These are phyloP conservation scores for Apamea crenata DNA, from an alignment of 2,888 invertebrate genomes.

Conservation along the genomic window DNA sequence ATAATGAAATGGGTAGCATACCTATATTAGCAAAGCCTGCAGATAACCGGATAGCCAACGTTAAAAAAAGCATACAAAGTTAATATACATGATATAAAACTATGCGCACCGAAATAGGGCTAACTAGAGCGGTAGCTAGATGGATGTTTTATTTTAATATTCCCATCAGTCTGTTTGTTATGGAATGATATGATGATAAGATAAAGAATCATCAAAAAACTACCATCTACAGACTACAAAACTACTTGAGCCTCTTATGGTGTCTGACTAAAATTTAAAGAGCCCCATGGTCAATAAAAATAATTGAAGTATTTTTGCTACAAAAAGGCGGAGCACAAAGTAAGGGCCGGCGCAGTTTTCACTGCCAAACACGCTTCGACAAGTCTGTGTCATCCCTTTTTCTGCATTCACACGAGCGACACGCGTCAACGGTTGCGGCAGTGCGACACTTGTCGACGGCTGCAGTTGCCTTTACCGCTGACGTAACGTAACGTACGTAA, in stretches of 20 bases:
- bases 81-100: constrained; percentile 40
- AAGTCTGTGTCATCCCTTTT: background rate
- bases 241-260: background rate
- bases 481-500: too few relatives aligned
- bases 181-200: background rate
- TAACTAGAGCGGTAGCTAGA: background rate
- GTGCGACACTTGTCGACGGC: too few relatives aligned
- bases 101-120: constrained; percentile 7
- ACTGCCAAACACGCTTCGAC: background rate
- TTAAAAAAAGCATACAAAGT: constrained; percentile 62
- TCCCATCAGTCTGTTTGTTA: background rate
- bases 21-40: constrained; percentile 64
- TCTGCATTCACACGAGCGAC: too few relatives aligned
- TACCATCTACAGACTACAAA: constrained; percentile 27
- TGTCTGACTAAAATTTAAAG: background rate
- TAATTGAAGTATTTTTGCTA: background rate
- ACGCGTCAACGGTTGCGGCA: too few relatives aligned
- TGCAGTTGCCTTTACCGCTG: too few relatives aligned
- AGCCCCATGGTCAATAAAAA: background rate
- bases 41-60: constrained; percentile 57
- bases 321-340: background rate
- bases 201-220: background rate
- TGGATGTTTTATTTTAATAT: background rate
- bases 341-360: background rate
- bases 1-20: constrained; percentile 73